Evolutionary conservation across 2,888 invertebrate genomes (phyloP), one percentile per base, ranked within the genome.

Genomic region (Stenolophus ochropezus): DNA sequence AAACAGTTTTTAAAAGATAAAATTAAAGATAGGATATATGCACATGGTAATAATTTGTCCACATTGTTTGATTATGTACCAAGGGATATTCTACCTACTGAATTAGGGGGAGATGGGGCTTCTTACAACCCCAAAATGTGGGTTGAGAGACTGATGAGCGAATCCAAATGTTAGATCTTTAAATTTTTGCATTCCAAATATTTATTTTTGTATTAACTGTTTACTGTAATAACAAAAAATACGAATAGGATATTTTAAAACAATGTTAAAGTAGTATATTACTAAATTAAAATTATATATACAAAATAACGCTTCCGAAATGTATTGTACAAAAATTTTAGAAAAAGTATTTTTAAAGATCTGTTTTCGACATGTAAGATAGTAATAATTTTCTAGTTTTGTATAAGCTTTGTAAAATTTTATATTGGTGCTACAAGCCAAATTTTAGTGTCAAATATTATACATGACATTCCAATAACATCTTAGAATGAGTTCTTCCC

Each of bases 1-100:
- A 96, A 95, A 89, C 96, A 96, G 5, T 96, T 97, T 88, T 90
- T 97, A 51, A 96, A 95, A 86, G 96, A 96, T 83, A 96, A 96
- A 89, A 95, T 95, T 80, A 93, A 94, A 86, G 94, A 95, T 85
- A 93, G 96, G 87, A 94, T 96, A 84, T 92, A 92, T 86, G 90
- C 95, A 42, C 96, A 96, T 87, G 96, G 96, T 6, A 94, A 95
- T 86, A 96, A 96, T 90, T 89, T 96, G 85, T 94, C 94, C 84
- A 94, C 94, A 14, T 89, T 96, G 73, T 97, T 97, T 88, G 93
- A 95, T 85, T 92, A 94, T 85, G 91, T 97, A 69, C 94, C 95
- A 42, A 93, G 94, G 84, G 96, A 96, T 87, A 94, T 96, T 85
- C 89, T 97, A 81, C 97, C 97, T n/a, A 94, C 97, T 0, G 97